A percentile compares a stretch with the other conserved stretches of the same genome.
Conservation (phyloP, 2,888 invertebrate species). For the Drosophila helvetica region DNA sequence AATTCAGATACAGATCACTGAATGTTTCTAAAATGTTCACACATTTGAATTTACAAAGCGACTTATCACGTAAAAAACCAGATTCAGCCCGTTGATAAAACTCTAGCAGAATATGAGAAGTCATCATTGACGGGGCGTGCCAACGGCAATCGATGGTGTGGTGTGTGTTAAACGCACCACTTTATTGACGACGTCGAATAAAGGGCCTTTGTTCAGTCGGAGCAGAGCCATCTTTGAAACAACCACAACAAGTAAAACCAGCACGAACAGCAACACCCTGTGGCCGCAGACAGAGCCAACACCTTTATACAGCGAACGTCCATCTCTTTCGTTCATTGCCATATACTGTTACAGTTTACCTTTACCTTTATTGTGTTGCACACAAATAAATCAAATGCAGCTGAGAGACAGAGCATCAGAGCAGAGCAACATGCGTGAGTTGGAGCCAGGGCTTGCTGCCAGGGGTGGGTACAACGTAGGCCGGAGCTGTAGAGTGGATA, state of each 20-base stretch:
- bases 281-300: background rate
- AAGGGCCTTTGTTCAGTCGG: slow-evolving; percentile 5
- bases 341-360: slow-evolving; percentile 11
- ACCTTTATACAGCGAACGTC: background rate
- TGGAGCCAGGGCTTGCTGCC: background rate
- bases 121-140: slow-evolving; percentile 21
- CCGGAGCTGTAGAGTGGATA: no score
- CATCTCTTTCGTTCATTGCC: slow-evolving; percentile 6
- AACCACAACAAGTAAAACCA: slow-evolving; percentile 20
- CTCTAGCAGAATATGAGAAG: slow-evolving; percentile 47
- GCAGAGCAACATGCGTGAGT: background rate
- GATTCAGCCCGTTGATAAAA: slow-evolving; percentile 42
- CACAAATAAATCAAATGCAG: slow-evolving; percentile 20
- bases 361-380: slow-evolving; percentile 14
- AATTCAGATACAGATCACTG: slow-evolving; percentile 1
- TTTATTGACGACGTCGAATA: slow-evolving; percentile 12
- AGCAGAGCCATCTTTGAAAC: slow-evolving; percentile 26
- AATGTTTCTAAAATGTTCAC: slow-evolving; percentile 28
- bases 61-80: slow-evolving; percentile 9
- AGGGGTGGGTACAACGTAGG: background rate
- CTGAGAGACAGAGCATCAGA: slow-evolving; percentile 12
- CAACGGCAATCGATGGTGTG: slow-evolving; percentile 11
- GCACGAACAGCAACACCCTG: slow-evolving; percentile 6
- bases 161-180: background rate
- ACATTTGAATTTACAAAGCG: slow-evolving; percentile 29